Evolutionary conservation across 2,888 invertebrate genomes (phyloP).

Genomic region (Oligia latruncula): DNA sequence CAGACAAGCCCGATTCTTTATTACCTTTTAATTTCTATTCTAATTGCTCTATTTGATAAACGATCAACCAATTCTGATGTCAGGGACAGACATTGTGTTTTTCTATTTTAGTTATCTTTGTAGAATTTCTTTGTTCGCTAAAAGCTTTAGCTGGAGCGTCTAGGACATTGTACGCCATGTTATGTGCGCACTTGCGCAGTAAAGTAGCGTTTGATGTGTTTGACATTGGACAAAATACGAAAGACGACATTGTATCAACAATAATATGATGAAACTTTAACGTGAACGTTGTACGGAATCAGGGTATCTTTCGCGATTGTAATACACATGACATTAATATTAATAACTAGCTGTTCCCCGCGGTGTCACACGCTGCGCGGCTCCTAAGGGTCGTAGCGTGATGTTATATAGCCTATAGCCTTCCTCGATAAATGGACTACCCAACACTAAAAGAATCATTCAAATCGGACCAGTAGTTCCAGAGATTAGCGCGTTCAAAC

Average conservation of each 20-base stretch:
- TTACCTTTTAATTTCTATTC: slow-evolving; percentile 24
- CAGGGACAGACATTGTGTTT: slow-evolving; percentile 28
- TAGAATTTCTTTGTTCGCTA: slow-evolving; percentile 31
- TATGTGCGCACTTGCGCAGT: slow-evolving; percentile 19
- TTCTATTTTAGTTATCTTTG: slow-evolving; percentile 31
- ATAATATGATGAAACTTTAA: slow-evolving; percentile 38
- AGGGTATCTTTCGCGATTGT: slow-evolving; percentile 37
- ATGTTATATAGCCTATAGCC: too few species aligned
- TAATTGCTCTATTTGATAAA: slow-evolving; percentile 39
- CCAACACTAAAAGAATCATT: too few species aligned
- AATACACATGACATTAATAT: slow-evolving; percentile 61
- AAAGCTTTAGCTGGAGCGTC: slow-evolving; percentile 35
- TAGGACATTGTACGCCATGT: slow-evolving; percentile 22
- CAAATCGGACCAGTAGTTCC: too few species aligned
- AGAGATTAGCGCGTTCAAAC: too few species aligned
- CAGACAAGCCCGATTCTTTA: slow-evolving; percentile 1
- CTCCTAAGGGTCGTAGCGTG: too few species aligned
- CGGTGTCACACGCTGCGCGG: too few species aligned
- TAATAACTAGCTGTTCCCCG: too few species aligned
- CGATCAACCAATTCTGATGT: slow-evolving; percentile 25
- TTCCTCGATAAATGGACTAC: too few species aligned
- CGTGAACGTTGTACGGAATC: slow-evolving; percentile 29
- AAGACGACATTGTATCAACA: slow-evolving; percentile 41
- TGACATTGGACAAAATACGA: slow-evolving; percentile 45
- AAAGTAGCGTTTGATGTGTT: slow-evolving; percentile 36